Conservation (phyloP, 2,113 vertebrate species). For the Cheirogaleus medius region DNA sequence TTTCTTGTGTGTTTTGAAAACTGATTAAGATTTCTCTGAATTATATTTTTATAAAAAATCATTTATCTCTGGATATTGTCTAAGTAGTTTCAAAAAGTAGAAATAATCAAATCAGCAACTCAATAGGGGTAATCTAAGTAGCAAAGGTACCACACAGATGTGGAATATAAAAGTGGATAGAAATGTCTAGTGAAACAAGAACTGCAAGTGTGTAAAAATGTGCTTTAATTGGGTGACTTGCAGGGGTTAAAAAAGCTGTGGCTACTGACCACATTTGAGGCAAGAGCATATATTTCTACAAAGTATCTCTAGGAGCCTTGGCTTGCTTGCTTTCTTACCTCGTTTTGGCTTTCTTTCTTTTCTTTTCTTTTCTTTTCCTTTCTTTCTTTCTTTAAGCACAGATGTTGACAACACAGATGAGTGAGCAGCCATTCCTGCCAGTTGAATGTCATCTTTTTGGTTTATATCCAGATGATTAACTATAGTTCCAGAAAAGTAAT, state of each 20-base stretch:
- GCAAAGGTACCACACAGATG: not conserved
- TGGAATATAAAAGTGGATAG: not conserved
- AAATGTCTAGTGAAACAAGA: not conserved
- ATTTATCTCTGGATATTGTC: not conserved
- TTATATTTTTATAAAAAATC: not conserved
- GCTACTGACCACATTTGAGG: not conserved
- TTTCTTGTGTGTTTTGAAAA: not conserved
- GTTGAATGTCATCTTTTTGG: conserved; percentile 1
- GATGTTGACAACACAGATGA: not conserved
- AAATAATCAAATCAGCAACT: not conserved
- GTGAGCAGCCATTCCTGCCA: not conserved
- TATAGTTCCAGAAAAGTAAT: conserved; percentile 48
- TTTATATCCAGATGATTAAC: conserved; percentile 43
- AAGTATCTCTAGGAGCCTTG: not conserved
- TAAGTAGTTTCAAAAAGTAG: not conserved
- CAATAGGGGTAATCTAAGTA: not conserved
- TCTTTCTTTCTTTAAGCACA: not conserved
- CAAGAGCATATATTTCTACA: not conserved
- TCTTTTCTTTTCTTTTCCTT: too few relatives aligned
- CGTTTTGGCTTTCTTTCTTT: not conserved
- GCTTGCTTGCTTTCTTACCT: not conserved
- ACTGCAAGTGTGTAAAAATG: not conserved
- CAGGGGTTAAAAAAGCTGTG: not conserved
- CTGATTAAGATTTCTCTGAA: not conserved
- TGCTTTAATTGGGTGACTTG: not conserved